phyloP scores from a whole-genome alignment of 2,888 invertebrate species.

The Therioaphis trifolii region DNA sequence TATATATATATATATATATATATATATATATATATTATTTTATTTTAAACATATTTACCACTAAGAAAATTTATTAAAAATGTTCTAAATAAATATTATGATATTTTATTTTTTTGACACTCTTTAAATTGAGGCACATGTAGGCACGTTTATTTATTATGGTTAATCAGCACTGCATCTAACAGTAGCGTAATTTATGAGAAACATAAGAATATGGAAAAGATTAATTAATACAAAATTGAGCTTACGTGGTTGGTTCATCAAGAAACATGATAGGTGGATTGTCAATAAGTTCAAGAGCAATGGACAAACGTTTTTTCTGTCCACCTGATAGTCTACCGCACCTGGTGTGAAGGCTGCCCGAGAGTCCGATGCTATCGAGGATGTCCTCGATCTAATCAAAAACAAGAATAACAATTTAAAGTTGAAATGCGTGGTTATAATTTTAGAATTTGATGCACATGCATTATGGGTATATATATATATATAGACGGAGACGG shows the following conservation, averaged over 20 bases:
- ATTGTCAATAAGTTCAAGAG: constrained; percentile 74
- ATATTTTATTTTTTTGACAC: too few relatives aligned
- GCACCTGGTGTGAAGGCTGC: constrained; percentile 71
- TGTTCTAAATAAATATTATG: too few relatives aligned
- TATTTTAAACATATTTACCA: too few relatives aligned
- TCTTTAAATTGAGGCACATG: too few relatives aligned
- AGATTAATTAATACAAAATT: constrained; percentile 18
- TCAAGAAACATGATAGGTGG: constrained; percentile 76
- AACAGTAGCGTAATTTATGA: not conserved
- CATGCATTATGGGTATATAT: not conserved
- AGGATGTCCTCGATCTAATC: constrained; percentile 72
- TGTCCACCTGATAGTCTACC: constrained; percentile 73
- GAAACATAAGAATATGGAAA: not conserved
- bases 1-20: too few relatives aligned
- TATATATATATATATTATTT: too few relatives aligned
- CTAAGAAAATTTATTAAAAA: too few relatives aligned
- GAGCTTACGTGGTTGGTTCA: constrained; percentile 73
- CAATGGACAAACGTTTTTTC: constrained; percentile 73
- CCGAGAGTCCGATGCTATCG: constrained; percentile 70
- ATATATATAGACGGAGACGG: not conserved
- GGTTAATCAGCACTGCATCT: too few relatives aligned
- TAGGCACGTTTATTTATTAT: too few relatives aligned
- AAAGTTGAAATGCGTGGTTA: constrained; percentile 36
- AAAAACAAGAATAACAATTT: constrained; percentile 45
- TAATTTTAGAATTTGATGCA: constrained; percentile 10